phyloP scores from a whole-genome alignment of 2,888 invertebrate genomes.

The Dermolepida albohirtum region DNA sequence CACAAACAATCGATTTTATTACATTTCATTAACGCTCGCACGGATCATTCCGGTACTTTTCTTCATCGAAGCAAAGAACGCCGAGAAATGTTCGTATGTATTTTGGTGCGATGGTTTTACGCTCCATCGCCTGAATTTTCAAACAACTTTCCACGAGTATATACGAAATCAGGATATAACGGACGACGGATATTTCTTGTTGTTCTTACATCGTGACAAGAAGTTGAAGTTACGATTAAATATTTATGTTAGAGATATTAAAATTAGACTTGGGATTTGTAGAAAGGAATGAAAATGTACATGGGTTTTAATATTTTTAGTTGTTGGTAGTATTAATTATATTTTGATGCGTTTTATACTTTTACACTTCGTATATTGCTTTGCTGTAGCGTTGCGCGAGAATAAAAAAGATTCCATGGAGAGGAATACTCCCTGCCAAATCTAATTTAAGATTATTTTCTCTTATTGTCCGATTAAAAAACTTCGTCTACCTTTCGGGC shows the following conservation, averaged over 20 bases:
- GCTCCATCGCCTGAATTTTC: background rate
- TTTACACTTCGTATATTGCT: too few relatives aligned
- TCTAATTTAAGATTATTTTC: too few relatives aligned
- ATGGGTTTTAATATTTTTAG: too few relatives aligned
- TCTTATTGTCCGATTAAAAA: too few relatives aligned
- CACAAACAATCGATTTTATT: constrained; percentile 38
- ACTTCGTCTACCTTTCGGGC: too few relatives aligned
- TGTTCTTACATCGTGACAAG: constrained; percentile 5
- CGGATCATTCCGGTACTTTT: constrained; percentile 22
- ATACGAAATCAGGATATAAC: background rate
- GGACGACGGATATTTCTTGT: constrained; percentile 3
- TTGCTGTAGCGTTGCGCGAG: too few relatives aligned
- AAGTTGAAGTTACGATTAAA: constrained; percentile 24
- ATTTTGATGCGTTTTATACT: too few relatives aligned
- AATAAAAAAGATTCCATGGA: too few relatives aligned
- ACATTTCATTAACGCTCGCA: constrained; percentile 28
- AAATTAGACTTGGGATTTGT: constrained; percentile 27
- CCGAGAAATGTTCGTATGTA: constrained; percentile 4
- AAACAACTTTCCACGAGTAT: background rate
- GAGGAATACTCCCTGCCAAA: too few relatives aligned
- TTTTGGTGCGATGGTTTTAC: constrained; percentile 1
- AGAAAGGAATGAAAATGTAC: constrained; percentile 16
- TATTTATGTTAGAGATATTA: constrained; percentile 34
- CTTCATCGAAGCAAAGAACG: constrained; percentile 12
- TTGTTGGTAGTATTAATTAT: too few relatives aligned